Percentiles rank a stretch among this genome's conserved stretches.
Conservation (phyloP, 2,888 invertebrate genomes). For the Serrognathus titanus region DNA sequence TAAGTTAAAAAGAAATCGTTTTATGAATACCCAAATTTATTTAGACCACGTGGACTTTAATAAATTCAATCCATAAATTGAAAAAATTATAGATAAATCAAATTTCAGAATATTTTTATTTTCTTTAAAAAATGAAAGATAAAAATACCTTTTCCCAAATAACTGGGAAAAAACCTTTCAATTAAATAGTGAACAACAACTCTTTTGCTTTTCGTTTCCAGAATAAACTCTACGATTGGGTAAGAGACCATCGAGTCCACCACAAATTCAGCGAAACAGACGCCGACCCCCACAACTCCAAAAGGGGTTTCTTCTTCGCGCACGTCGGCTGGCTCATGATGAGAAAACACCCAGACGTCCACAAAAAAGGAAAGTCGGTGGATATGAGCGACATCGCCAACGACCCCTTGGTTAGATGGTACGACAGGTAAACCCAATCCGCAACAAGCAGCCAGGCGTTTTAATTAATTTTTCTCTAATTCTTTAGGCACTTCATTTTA, state of each 20-base stretch:
- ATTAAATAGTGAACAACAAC: no score
- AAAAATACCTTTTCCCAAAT: no score
- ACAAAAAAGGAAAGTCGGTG: slow-evolving; percentile 69
- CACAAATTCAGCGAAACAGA: slow-evolving; percentile 74
- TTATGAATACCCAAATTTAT: no score
- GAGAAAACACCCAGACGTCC: slow-evolving; percentile 83
- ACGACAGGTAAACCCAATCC: slow-evolving; percentile 60
- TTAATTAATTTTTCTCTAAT: background rate
- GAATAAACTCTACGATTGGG: slow-evolving; percentile 72
- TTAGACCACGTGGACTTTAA: no score
- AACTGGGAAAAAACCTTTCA: no score
- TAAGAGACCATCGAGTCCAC: slow-evolving; percentile 72
- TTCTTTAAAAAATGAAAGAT: no score
- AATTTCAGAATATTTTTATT: no score
- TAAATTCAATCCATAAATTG: no score
- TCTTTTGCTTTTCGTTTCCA: slow-evolving; percentile 34
- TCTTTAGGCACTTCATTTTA: slow-evolving; percentile 59
- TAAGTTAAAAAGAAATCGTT: slow-evolving; percentile 38
- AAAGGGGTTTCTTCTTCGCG: slow-evolving; percentile 86
- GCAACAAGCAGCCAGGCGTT: background rate
- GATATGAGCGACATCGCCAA: slow-evolving; percentile 76
- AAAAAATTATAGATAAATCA: no score
- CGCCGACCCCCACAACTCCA: slow-evolving; percentile 79
- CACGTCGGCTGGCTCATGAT: slow-evolving; percentile 92
- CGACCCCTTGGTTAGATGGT: slow-evolving; percentile 76